phyloP scores from a whole-genome alignment of 2,113 vertebrate species.

The Toxotes chatareus region DNA sequence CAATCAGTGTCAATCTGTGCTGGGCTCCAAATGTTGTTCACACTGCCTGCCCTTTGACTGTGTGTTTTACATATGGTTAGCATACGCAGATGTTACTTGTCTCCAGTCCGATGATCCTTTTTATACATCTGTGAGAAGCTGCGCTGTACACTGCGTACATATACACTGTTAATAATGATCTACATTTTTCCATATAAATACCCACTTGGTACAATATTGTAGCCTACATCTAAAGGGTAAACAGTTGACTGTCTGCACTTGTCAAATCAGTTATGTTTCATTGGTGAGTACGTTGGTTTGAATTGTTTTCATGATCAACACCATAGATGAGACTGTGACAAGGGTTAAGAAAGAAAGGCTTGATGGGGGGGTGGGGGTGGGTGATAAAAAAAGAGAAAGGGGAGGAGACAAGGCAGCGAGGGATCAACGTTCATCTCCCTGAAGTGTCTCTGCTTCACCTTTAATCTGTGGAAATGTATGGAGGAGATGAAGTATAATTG shows the following conservation, averaged over 20 bases:
- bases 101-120: slow-evolving; percentile 21
- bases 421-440: slow-evolving; percentile 47
- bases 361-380: slow-evolving; percentile 11
- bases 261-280: slow-evolving; percentile 42
- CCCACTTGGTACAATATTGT: slow-evolving; percentile 38
- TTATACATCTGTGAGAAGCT: slow-evolving; percentile 20
- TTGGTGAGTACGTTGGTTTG: slow-evolving; percentile 39
- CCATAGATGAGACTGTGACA: slow-evolving; percentile 28
- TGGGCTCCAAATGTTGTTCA: slow-evolving; percentile 67
- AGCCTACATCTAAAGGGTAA: slow-evolving; percentile 45
- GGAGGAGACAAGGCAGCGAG: slow-evolving; percentile 32
- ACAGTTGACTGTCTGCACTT: slow-evolving; percentile 55
- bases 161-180: slow-evolving; percentile 35
- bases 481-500: slow-evolving; percentile 84
- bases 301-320: slow-evolving; percentile 42
- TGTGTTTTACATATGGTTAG: slow-evolving; percentile 79
- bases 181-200: slow-evolving; percentile 38
- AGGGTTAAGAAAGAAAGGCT: slow-evolving; percentile 24
- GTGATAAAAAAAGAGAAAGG: background rate
- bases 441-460: slow-evolving; percentile 79
- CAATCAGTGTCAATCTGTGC: slow-evolving; percentile 82
- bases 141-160: slow-evolving; percentile 5
- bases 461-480: slow-evolving; percentile 85
- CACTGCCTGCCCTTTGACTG: slow-evolving; percentile 57
- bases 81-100: slow-evolving; percentile 35